Evolutionary conservation across 2,888 invertebrate species (phyloP).

Genomic region (Lasiommata megera): DNA sequence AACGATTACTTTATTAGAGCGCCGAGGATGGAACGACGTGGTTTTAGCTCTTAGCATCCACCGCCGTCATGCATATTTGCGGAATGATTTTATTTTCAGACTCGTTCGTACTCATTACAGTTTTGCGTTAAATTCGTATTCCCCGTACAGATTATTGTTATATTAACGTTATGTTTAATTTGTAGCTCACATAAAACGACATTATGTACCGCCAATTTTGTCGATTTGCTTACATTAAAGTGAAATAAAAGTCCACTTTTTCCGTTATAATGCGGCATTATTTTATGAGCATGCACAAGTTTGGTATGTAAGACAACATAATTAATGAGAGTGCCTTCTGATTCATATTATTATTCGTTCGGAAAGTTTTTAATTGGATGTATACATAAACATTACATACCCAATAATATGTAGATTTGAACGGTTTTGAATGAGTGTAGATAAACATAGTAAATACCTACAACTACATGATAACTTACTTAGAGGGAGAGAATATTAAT

Average conservation of each 20-base stretch:
- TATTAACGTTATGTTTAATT: constrained; percentile 1
- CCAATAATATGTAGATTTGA: constrained; percentile 12
- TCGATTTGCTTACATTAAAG: constrained; percentile 4
- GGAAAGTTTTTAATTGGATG: constrained; percentile 1
- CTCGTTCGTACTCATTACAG: not conserved
- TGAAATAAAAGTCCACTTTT: constrained; percentile 7
- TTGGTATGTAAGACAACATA: not conserved
- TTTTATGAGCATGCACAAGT: constrained; percentile 1
- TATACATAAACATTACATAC: constrained; percentile 2
- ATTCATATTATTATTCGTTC: not conserved
- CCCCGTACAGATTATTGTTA: not conserved
- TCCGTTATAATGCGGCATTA: not conserved
- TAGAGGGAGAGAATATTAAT: constrained; percentile 32
- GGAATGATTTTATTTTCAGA: constrained; percentile 5
- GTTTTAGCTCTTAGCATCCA: constrained; percentile 3
- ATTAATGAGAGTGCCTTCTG: not conserved
- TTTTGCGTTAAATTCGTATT: not conserved
- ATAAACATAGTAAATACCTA: constrained; percentile 12
- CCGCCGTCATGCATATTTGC: constrained; percentile 12
- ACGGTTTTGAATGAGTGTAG: constrained; percentile 13
- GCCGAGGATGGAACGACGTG: constrained; percentile 23
- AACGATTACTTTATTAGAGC: constrained; percentile 48
- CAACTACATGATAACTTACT: constrained; percentile 36
- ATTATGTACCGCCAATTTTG: constrained; percentile 1
- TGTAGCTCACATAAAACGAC: not conserved